A percentile compares a stretch with the other conserved stretches of the same genome.
These are phyloP conservation scores for Boloria euphrosyne DNA, from an alignment of 2,888 invertebrate species.

Conservation along the genomic window DNA sequence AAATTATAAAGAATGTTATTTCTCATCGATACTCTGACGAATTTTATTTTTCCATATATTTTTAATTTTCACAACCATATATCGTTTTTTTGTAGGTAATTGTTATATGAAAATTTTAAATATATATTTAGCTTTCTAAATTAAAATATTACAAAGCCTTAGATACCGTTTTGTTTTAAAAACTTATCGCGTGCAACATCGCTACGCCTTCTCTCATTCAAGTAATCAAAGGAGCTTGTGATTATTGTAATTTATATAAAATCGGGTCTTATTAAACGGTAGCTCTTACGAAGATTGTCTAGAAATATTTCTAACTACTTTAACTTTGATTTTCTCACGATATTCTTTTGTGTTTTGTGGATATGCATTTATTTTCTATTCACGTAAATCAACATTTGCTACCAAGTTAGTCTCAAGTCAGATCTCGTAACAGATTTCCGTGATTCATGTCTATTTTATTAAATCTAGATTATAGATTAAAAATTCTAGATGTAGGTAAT, in stretches of 20 bases:
- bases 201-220: constrained; percentile 30
- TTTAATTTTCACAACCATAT: no score
- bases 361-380: not conserved
- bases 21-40: no score
- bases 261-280: constrained; percentile 63
- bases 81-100: no score
- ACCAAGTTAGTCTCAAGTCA: no score
- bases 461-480: constrained; percentile 18
- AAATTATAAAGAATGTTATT: no score
- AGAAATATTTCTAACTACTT: not conserved
- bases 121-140: constrained; percentile 2
- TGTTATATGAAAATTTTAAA: no score
- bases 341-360: not conserved
- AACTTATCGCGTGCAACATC: constrained; percentile 33
- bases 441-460: constrained; percentile 16
- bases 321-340: constrained; percentile 10
- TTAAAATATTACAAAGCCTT: constrained; percentile 8
- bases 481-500: constrained; percentile 42
- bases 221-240: constrained; percentile 42
- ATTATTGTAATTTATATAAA: constrained; percentile 65
- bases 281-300: constrained; percentile 45
- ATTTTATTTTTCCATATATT: no score
- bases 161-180: constrained; percentile 6
- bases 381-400: not conserved
- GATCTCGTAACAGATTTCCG: not conserved